These are phyloP conservation scores for Sarcophaga variegata DNA, from an alignment of 2,888 invertebrate genomes.

Conservation along the genomic window DNA sequence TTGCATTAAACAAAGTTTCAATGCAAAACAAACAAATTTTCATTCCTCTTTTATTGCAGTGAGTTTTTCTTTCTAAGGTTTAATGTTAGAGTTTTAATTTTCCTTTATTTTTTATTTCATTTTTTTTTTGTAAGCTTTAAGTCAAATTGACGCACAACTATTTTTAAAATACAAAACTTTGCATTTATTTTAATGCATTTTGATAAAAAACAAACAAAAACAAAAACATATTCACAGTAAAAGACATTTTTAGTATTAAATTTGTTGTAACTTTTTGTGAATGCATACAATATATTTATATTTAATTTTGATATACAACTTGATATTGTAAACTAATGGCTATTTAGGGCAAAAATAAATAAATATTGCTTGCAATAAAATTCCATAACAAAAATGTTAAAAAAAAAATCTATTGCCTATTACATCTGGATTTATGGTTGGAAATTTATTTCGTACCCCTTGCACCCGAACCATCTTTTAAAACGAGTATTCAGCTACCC, in stretches of 20 bases:
- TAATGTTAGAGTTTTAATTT: conserved; percentile 26
- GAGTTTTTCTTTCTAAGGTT: not conserved
- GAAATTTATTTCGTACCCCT: too few relatives aligned
- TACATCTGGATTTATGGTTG: too few relatives aligned
- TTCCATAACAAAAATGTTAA: not conserved
- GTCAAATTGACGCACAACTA: conserved; percentile 44
- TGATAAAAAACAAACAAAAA: not conserved
- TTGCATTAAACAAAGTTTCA: too few relatives aligned
- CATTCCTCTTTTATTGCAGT: not conserved
- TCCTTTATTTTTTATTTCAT: not conserved
- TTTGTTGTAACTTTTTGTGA: conserved; percentile 33
- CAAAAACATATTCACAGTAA: conserved; percentile 3
- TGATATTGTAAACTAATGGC: conserved; percentile 35
- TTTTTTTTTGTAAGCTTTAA: conserved; percentile 54
- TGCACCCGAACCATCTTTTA: too few relatives aligned
- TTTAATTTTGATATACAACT: conserved; percentile 13
- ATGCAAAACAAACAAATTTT: not conserved
- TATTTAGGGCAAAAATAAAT: not conserved
- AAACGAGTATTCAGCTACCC: too few relatives aligned
- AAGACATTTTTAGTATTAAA: conserved; percentile 45
- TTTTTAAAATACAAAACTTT: not conserved
- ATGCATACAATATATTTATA: conserved; percentile 25
- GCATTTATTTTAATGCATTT: conserved; percentile 57
- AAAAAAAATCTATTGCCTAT: not conserved
- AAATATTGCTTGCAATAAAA: not conserved